Evolutionary conservation across 2,113 vertebrate genomes (phyloP), one percentile per base, ranked within the genome.

Genomic region (Bos javanicus): DNA sequence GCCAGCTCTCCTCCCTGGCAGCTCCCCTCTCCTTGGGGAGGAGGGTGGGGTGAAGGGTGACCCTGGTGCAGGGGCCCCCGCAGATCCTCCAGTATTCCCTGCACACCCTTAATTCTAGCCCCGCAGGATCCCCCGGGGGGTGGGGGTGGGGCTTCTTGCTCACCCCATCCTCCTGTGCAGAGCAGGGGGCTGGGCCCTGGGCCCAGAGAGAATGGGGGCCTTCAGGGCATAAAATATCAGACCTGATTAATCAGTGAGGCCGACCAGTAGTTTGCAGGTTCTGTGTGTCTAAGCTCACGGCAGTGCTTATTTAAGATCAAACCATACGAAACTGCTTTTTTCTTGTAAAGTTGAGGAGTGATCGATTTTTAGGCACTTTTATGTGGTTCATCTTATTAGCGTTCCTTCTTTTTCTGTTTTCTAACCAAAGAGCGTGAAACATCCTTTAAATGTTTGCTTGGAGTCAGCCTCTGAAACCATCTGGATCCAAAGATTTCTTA

Each of bases 1-100:
- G 76, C 94, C 83, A 15, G 10, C 11, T 62, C 59, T 84, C 50
- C 26, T 88, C 56, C 82, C 71, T 88, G 92, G 93, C 90, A 87
- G 64, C 64, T 60, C 67, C 88, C 30, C 8, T 88, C 67, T 89
- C 52, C 33, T 36, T 48, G 52, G 64, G 56, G 17, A 87, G 52
- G 48, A 57, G 50, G 50, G 9, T 3, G 39, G 30, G 39, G 11
- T 17, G 71, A 54, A 28, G 39, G 85, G 64, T 4, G 13, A 19
- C 7, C 33, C 60, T 39, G 82, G 17, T 62, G 26, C 33, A 10
- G 60, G 54, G 15, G 3, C 6, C 46, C 54, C 30, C 25, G 43
- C 6, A 60, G 57, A 60, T 17, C 33, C 71, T 76, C 46, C 52
- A 25, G 43, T 8, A 11, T 54, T 30, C 56, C 84, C 76, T 97